These are phyloP conservation scores for Drosophila colorata DNA, from an alignment of 2,888 invertebrate genomes.

Conservation along the genomic window DNA sequence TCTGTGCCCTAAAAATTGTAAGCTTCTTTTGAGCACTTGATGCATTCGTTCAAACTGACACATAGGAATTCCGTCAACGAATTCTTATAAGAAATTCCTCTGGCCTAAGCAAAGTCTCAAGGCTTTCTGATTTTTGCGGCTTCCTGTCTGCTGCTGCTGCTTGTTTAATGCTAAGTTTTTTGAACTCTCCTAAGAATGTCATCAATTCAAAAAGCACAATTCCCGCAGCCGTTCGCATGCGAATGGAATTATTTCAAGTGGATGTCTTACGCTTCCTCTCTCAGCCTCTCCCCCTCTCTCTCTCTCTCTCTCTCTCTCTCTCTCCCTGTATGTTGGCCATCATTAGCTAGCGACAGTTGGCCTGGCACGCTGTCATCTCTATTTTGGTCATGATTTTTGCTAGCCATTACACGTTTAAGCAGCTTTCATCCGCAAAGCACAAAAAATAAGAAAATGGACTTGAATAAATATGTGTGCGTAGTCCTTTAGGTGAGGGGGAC, in stretches of 20 bases:
- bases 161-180: not conserved
- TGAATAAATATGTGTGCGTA: constrained; percentile 39
- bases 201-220: constrained; percentile 10
- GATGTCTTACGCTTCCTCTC: constrained; percentile 2
- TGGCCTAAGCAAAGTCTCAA: too few species aligned
- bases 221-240: constrained; percentile 1
- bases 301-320: not conserved
- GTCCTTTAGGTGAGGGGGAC: constrained; percentile 1
- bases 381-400: constrained; percentile 69
- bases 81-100: too few species aligned
- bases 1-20: too few species aligned
- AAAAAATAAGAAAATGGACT: constrained; percentile 25
- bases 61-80: too few species aligned
- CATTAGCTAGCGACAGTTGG: constrained; percentile 41
- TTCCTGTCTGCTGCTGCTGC: not conserved
- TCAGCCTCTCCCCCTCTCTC: too few species aligned
- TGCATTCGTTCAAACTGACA: too few species aligned
- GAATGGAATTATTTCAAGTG: constrained; percentile 10
- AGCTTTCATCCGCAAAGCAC: constrained; percentile 26
- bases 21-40: too few species aligned
- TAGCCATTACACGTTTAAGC: constrained; percentile 63
- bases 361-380: constrained; percentile 55
- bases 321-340: constrained; percentile 6
- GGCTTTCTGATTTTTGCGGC: not conserved
- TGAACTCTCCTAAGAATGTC: not conserved